Evolutionary conservation across 2,113 vertebrate species (phyloP).

Genomic region (Brienomyrus brachyistius): DNA sequence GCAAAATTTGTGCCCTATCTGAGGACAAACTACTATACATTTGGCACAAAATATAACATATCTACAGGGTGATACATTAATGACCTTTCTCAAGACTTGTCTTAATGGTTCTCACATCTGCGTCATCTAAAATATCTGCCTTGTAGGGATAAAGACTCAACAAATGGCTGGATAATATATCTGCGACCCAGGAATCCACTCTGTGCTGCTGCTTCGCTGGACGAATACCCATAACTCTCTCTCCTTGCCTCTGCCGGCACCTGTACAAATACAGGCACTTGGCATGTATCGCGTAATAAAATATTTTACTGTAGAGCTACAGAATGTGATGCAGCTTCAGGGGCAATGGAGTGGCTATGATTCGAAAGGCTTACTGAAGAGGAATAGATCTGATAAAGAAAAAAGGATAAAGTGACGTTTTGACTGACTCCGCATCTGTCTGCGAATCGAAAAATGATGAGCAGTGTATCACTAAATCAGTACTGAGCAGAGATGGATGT

Average conservation of each 20-base stretch:
- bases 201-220: background rate
- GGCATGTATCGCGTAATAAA: background rate
- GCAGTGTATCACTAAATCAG: background rate
- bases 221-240: background rate
- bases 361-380: background rate
- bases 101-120: background rate
- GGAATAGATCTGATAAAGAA: background rate
- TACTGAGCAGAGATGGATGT: background rate
- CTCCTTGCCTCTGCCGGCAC: background rate
- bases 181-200: background rate
- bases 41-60: background rate
- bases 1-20: background rate
- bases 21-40: background rate
- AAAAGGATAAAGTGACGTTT: background rate
- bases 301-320: background rate
- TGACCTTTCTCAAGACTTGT: background rate
- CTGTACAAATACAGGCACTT: background rate
- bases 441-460: background rate
- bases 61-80: background rate
- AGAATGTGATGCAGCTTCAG: background rate
- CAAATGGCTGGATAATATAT: background rate
- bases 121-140: background rate
- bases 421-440: background rate
- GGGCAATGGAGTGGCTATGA: background rate
- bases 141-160: background rate